Base-by-base conservation (phyloP, 2,888 invertebrate species). In the Entomobrya multifasciata region DNA sequence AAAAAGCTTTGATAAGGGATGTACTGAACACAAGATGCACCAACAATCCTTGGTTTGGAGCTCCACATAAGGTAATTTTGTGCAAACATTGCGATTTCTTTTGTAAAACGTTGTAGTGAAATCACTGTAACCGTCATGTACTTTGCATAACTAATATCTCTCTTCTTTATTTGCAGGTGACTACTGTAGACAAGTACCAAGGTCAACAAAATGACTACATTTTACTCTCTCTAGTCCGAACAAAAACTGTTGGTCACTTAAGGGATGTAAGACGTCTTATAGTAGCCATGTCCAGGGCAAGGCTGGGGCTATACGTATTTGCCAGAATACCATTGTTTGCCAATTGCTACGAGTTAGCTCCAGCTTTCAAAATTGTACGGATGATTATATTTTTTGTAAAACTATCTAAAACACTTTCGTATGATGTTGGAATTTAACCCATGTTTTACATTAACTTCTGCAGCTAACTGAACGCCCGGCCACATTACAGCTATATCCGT, bases 181-280 rank as follows among this genome's bases (percentile, higher is more conserved):
- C 97, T 0, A 99, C 99, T 0, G 99, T 99, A 20, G 99, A 99
- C 93, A 99, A 99, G 92, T 99, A 98, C 93, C 99, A 99, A 92
- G 99, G 99, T 84, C 99, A 99, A 92, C 99, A 99, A 93, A 99
- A 99, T 93, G 99, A 99, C 93, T 98, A 97, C 92, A 98, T 99
- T 87, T 94, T 99, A 17, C 94, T 99, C 72, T 99, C 99, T 0
- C 93, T 99, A 67, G 99, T 99, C 25, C 95, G 99, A 88, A 99
- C 99, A 0, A 96, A 96, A 92, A 97, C 98, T 0, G 99, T 99
- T n/a, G 99, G 99, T 49, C 99, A 99, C 94, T 94, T 99, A 89
- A 94, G 99, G 44, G 99, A 99, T 93, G 97, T 99, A 0, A 94
- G 99, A 10, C 96, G 99, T 92, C 94, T 99, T 88, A 96, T 99